These are phyloP conservation scores for Ciconia boyciana DNA, from an alignment of 2,113 vertebrate species.

Conservation along the genomic window DNA sequence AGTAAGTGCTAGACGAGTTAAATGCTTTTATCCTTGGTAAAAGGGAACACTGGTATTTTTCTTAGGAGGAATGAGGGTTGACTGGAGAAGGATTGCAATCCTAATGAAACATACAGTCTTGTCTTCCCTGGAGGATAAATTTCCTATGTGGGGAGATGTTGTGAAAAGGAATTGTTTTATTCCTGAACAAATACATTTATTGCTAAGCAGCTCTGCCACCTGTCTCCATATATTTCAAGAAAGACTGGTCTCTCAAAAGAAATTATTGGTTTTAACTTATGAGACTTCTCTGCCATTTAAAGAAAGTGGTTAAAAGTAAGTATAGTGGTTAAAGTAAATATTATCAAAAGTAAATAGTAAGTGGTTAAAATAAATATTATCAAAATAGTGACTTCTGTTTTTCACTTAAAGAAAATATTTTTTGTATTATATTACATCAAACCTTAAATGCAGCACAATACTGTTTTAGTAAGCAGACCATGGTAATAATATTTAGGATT, in stretches of 20 bases:
- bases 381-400: neutral
- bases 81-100: neutral
- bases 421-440: neutral
- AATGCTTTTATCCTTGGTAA: neutral
- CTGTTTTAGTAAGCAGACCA: neutral
- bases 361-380: neutral
- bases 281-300: neutral
- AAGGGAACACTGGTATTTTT: neutral
- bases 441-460: neutral
- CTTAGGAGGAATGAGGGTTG: neutral
- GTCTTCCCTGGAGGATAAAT: slow-evolving; percentile 3
- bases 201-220: neutral
- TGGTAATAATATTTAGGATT: neutral
- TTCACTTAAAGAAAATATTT: neutral
- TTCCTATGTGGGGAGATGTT: neutral
- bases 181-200: neutral
- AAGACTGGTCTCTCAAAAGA: neutral
- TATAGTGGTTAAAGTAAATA: neutral
- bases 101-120: neutral
- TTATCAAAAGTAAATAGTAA: neutral
- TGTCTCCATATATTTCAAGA: neutral
- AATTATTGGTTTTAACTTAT: neutral
- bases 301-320: neutral
- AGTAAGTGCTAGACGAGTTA: neutral
- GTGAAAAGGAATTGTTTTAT: neutral